Evolutionary conservation across 2,113 vertebrate genomes (phyloP), one percentile per base, ranked within the genome.

Genomic region (Heptranchias perlo): DNA sequence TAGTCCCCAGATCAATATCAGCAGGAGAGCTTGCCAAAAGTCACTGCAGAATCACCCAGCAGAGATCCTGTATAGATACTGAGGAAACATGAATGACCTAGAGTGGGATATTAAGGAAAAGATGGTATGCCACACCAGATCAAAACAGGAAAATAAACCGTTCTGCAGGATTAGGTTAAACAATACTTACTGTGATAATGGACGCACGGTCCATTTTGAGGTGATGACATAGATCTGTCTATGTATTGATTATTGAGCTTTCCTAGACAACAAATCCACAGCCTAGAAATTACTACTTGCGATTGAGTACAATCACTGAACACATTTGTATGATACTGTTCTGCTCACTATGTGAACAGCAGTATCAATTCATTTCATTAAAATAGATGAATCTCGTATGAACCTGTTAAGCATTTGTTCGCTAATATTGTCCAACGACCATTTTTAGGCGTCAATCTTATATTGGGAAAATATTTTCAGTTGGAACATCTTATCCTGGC

Each of bases 41-140:
- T 69, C 65, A 69, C 28, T 67, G 94, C 64, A 69, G 13, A n/a
- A n/a, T 69, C 94, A 95, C 58, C 39, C 54, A 69, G 94, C 94
- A 69, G 28, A 31, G 65, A 49, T 69, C 64, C 23, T 67, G 44
- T 69, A 35, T 69, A 69, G 94, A 52, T 28, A 67, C 64, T 49
- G 94, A 95, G 64, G 93, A 94, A 94, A 94, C 11, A 25, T 67
- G n/a, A 67, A 95, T 67, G 58, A 93, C 89, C 89, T 62, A 23
- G 35, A 62, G 89, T 35, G 47, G 39, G 62, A 73, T 52, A 69
- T 49, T 95, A 49, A 95, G 23, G 94, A 95, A 93, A 93, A 73
- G 94, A 69, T 73, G 65, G 13, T 69, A 69, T n/a, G 16, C 39
- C 21, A 1, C n/a, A 39, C 54, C 35, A 10, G n/a, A 39, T 23